Evolutionary conservation across 2,888 invertebrate species (phyloP).

Genomic region (Busseola fusca): DNA sequence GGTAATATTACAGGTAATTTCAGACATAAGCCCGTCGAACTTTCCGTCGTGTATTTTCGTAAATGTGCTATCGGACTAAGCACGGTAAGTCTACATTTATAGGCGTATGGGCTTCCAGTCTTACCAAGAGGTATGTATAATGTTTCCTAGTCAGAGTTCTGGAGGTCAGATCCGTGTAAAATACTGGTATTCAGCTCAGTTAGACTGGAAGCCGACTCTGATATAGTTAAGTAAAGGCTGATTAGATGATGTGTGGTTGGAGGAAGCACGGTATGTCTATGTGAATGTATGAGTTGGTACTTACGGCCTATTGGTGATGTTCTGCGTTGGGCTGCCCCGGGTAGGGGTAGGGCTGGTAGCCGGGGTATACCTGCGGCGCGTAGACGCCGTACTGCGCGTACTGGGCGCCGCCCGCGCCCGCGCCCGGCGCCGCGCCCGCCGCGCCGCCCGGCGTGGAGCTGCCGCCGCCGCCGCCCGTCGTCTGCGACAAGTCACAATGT

Average conservation of each 20-base stretch:
- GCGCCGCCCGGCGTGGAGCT: slow-evolving; percentile 48
- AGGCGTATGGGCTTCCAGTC: not conserved
- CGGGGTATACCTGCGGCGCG: slow-evolving; percentile 77
- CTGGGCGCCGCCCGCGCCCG: slow-evolving; percentile 35
- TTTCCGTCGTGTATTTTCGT: slow-evolving; percentile 4
- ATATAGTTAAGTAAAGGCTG: not conserved
- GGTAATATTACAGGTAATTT: not conserved
- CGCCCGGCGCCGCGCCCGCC: slow-evolving; percentile 21
- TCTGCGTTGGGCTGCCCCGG: slow-evolving; percentile 72
- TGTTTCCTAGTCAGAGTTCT: not conserved
- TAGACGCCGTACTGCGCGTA: slow-evolving; percentile 79
- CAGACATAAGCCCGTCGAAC: not conserved
- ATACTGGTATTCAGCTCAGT: not conserved
- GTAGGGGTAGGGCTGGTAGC: slow-evolving; percentile 76
- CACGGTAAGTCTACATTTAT: not conserved
- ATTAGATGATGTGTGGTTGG: not conserved
- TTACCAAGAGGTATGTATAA: not conserved
- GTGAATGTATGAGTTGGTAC: slow-evolving; percentile 28
- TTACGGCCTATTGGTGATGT: slow-evolving; percentile 78
- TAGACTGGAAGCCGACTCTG: not conserved
- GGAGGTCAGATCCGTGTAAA: not conserved
- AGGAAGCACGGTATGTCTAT: slow-evolving; percentile 20
- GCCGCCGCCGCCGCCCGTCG: slow-evolving; percentile 27
- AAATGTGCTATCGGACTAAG: slow-evolving; percentile 26
- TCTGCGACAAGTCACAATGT: slow-evolving; percentile 6